phyloP scores from a whole-genome alignment of 2,113 vertebrate species.

The Polypterus bichir region DNA sequence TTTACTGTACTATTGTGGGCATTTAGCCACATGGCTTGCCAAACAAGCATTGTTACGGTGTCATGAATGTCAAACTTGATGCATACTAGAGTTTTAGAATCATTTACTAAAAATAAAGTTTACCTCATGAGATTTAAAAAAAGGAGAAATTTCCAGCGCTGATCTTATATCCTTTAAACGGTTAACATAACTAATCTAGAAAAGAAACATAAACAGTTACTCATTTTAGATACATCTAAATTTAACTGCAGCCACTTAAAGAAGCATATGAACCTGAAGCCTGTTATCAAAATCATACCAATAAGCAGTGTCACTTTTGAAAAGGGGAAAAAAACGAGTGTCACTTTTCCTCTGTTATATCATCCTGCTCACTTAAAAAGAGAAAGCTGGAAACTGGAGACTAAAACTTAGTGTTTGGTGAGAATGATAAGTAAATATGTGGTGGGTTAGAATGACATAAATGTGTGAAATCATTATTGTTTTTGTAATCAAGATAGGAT shows the following conservation, averaged over 20 bases:
- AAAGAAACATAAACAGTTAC: conserved; percentile 15
- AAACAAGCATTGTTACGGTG: too few relatives aligned
- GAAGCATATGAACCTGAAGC: not conserved
- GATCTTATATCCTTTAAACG: conserved; percentile 69
- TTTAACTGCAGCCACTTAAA: not conserved
- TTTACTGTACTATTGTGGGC: too few relatives aligned
- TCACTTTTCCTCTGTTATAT: not conserved
- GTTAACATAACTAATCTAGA: conserved; percentile 67
- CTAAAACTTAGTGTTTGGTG: not conserved
- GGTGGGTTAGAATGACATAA: not conserved
- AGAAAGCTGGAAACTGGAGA: not conserved
- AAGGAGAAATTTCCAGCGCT: conserved; percentile 72
- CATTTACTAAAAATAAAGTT: not conserved
- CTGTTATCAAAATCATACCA: conserved; percentile 1
- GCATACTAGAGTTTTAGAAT: too few relatives aligned
- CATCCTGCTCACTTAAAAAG: not conserved
- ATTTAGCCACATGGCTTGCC: too few relatives aligned
- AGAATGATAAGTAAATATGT: not conserved
- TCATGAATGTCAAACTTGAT: too few relatives aligned
- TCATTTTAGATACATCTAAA: too few relatives aligned
- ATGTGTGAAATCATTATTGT: too few relatives aligned
- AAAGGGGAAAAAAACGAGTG: not conserved
- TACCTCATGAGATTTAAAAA: conserved; percentile 95
- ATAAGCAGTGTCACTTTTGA: not conserved
- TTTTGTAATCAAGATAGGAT: too few relatives aligned